phyloP scores from a whole-genome alignment of 2,113 vertebrate species.

The Oryzias curvinotus region DNA sequence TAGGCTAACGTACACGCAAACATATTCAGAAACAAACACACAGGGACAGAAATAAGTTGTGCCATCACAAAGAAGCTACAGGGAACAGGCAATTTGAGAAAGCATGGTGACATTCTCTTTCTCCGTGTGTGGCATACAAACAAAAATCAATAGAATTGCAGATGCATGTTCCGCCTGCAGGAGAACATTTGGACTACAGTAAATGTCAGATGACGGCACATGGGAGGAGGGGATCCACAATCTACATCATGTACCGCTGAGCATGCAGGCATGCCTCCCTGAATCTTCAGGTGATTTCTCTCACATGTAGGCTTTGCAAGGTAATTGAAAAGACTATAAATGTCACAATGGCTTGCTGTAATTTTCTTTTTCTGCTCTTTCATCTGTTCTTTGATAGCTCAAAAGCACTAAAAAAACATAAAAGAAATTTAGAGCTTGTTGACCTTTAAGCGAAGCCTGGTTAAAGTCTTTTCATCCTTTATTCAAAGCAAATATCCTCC shows the following conservation, averaged over 20 bases:
- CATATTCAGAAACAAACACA: background rate
- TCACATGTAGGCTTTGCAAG: slow-evolving; percentile 7
- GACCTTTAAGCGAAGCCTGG: background rate
- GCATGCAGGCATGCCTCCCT: slow-evolving; percentile 20
- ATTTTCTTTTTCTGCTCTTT: too few relatives aligned
- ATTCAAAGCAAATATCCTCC: background rate
- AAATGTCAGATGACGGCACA: slow-evolving; percentile 57
- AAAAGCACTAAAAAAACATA: too few relatives aligned
- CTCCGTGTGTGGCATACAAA: slow-evolving; percentile 8
- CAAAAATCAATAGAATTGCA: slow-evolving; percentile 55
- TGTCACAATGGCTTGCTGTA: slow-evolving; percentile 29
- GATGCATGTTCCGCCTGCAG: slow-evolving; percentile 41
- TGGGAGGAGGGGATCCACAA: slow-evolving; percentile 21
- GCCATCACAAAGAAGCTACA: slow-evolving; percentile 8
- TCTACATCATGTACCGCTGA: slow-evolving; percentile 39
- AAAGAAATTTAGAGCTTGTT: too few relatives aligned
- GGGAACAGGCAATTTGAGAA: slow-evolving; percentile 24
- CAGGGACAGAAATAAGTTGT: background rate
- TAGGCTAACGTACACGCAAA: background rate
- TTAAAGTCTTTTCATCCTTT: background rate
- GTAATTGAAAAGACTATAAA: slow-evolving; percentile 39
- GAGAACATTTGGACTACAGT: slow-evolving; percentile 28
- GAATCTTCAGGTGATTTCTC: slow-evolving; percentile 7
- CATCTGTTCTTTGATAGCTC: too few relatives aligned
- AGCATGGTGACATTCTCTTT: slow-evolving; percentile 39